Evolutionary conservation across 2,113 vertebrate species (phyloP), one percentile per base, ranked within the genome.

Genomic region (Brachyhypopomus occidentalis): DNA sequence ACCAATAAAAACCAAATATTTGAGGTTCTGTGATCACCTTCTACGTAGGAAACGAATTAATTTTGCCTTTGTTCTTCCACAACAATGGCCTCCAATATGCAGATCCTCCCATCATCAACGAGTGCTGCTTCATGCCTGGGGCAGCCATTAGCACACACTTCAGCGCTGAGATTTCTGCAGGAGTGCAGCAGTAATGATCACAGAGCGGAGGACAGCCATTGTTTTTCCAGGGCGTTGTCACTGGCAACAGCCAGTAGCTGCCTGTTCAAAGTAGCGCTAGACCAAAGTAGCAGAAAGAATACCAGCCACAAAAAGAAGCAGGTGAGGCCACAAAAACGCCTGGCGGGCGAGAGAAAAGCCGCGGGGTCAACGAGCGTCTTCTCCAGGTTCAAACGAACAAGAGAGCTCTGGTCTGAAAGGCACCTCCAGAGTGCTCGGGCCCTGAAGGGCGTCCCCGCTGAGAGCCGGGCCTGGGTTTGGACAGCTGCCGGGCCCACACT

Each of bases 141-240:
- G 58, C 22, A 55, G 77, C 84, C 83, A 84, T 86, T 86, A 84
- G 55, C 77, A 83, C 77, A 71, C 78, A 76, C 73, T 83, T 83
- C 62, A 77, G 17, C 8, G 19, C 38, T 45, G 69, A 75, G 64
- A 9, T 71, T 59, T 34, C 60, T 58, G 4, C 59, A 25, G 23
- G 41, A 64, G 36, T 27, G 34, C 9, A 19, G 22, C 52, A 70
- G 22, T 78, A 66, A 84, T 75, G 22, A 79, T 84, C 36, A 76
- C 72, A 75, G 8, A 45, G 23, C 66, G 66, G 64, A 79, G 58
- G 62, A 27, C 41, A 59, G 62, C 19, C n/a, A 80, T 84, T 83
- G 80, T 84, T 75, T 82, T 70, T 30, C 77, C 17, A 11, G 11
- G 23, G 20, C 14, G 9, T 76, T 5, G 67, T 82, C 70, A 62